Base-by-base conservation (phyloP, 2,888 invertebrate genomes). In the Phalera bucephala region DNA sequence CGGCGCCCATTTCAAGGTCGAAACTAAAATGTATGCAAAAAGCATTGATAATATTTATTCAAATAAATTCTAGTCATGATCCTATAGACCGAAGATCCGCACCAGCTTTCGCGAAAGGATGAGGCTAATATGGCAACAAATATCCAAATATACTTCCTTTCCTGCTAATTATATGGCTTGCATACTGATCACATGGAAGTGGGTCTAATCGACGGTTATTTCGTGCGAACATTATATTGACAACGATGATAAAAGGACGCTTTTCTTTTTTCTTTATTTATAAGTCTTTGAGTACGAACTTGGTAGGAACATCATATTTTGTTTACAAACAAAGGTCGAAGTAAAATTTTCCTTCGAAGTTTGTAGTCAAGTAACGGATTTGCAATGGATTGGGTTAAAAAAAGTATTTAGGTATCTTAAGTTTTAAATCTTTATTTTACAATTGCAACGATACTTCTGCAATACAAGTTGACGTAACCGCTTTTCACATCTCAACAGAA, bases 1-100 rank as follows among this genome's bases (percentile, higher is more conserved):
- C n/a, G n/a, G n/a, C n/a, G n/a, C n/a, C n/a, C n/a, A 10, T 10
- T 10, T 11, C 12, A 13, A 25, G 25, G 25, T 12, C 8, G 10
- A 25, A 12, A 13, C 12, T 7, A 11, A 23, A 23, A 23, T 2
- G 11, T 23, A n/a, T n/a, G 11, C 11, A 10, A 6, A 26, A n/a
- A n/a, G n/a, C n/a, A n/a, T n/a, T n/a, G 17, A 29, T 14, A 4
- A 39, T 52, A 54, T 45, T 31, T 45, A 45, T 38, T 27, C 23
- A 37, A 52, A 54, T 49, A 46, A 33, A 55, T 52, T 55, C 54
- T 32, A 14, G 33, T 36, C 53, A 41, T 46, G 41, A 21, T 11
- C 8, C 7, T 3, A 11, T 5, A 17, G n/a, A n/a, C n/a, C 27
- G 20, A 38, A 45, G 36, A 41, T 52, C 39, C 41, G 28, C 32